Conservation (phyloP, 2,888 invertebrate species). For the Caenorhabditis japonica region DNA sequence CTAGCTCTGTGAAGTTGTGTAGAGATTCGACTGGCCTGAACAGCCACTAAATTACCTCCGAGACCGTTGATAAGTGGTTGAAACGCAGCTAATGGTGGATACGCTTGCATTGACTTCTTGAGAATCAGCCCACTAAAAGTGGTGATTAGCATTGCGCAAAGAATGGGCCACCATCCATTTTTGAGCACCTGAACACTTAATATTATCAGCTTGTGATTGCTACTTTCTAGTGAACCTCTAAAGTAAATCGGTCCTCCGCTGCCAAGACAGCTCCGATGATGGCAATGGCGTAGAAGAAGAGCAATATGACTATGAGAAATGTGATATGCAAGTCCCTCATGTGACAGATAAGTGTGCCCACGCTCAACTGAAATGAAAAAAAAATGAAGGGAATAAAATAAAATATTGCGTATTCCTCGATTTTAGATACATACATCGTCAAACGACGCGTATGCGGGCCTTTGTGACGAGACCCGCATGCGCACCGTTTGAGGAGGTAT, state of each 20-base stretch:
- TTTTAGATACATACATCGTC: no score
- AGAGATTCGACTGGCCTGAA: slow-evolving; percentile 70
- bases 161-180: slow-evolving; percentile 65
- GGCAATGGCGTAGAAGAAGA: slow-evolving; percentile 54
- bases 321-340: slow-evolving; percentile 40
- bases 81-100: slow-evolving; percentile 69
- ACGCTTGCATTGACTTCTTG: slow-evolving; percentile 62
- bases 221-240: slow-evolving; percentile 49
- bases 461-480: no score
- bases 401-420: no score
- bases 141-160: slow-evolving; percentile 65
- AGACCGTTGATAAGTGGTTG: slow-evolving; percentile 75
- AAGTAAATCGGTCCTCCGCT: slow-evolving; percentile 54
- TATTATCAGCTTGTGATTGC: background rate
- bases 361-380: slow-evolving; percentile 39
- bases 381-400: no score
- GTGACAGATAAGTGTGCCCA: slow-evolving; percentile 47
- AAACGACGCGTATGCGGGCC: no score
- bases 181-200: slow-evolving; percentile 48
- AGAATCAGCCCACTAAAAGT: slow-evolving; percentile 68
- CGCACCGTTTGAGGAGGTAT: no score
- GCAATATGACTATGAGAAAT: slow-evolving; percentile 48
- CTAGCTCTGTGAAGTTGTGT: slow-evolving; percentile 65
- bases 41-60: slow-evolving; percentile 72
- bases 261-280: slow-evolving; percentile 54